Conservation (phyloP, 2,113 vertebrate species). For the Lasiurus borealis region DNA sequence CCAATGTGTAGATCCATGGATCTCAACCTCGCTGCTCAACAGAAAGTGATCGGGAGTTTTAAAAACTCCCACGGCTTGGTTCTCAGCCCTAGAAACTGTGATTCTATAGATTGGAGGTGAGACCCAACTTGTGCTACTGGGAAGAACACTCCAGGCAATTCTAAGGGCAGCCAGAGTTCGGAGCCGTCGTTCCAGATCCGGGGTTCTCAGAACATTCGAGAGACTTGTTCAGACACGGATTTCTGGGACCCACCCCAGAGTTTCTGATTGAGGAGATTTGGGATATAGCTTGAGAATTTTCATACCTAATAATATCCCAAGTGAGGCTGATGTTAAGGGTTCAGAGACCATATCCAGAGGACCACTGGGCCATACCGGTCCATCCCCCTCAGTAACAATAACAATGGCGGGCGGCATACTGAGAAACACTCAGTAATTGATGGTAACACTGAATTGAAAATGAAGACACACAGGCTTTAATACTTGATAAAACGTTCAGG, state of each 20-base stretch:
- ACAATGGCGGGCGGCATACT: background rate
- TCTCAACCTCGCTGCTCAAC: background rate
- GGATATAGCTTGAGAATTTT: background rate
- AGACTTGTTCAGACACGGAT: background rate
- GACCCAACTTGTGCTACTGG: background rate
- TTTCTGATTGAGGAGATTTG: background rate
- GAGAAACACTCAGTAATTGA: background rate
- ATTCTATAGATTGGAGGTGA: background rate
- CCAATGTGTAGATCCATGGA: background rate
- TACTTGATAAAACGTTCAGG: background rate
- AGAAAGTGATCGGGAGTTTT: conserved; percentile 1
- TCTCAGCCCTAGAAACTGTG: background rate
- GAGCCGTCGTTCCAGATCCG: background rate
- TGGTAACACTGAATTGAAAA: background rate
- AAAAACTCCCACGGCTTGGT: background rate
- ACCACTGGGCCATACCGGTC: background rate
- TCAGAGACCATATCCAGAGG: background rate
- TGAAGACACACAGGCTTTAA: background rate
- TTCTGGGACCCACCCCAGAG: background rate
- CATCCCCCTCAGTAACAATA: background rate
- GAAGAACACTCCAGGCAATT: background rate
- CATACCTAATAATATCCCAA: background rate
- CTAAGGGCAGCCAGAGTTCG: background rate
- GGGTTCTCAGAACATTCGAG: background rate
- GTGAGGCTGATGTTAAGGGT: background rate